Evolutionary conservation across 2,888 invertebrate genomes (phyloP).

Genomic region (Lasioglossum figueresi): DNA sequence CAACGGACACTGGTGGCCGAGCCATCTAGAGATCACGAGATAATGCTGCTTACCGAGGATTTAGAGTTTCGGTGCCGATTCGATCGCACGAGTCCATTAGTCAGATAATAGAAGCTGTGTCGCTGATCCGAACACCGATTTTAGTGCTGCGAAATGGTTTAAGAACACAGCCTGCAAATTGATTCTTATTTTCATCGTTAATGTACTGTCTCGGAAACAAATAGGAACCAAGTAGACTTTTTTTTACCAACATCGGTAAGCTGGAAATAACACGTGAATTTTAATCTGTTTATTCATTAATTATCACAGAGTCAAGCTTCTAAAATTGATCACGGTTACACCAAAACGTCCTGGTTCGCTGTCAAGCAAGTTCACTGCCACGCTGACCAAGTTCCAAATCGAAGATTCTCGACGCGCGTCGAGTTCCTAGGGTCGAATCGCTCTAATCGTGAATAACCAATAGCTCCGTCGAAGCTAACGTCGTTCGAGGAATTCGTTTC

Average conservation of each 20-base stretch:
- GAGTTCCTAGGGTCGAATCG: background rate
- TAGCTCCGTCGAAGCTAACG: background rate
- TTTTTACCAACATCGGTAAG: too few species aligned
- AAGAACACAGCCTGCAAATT: background rate
- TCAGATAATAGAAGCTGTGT: background rate
- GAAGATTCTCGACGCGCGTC: background rate
- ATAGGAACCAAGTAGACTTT: too few species aligned
- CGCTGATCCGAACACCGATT: background rate
- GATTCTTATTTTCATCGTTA: background rate
- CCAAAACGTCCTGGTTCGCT: background rate
- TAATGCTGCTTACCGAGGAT: conserved; percentile 20
- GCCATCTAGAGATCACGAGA: conserved; percentile 7
- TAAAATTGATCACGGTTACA: background rate
- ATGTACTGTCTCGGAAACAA: background rate
- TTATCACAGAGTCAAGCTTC: too few species aligned
- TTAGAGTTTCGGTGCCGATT: conserved; percentile 5
- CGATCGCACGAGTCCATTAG: background rate
- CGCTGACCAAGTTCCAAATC: background rate
- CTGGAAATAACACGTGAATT: too few species aligned
- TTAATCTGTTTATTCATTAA: too few species aligned
- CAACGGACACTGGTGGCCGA: conserved; percentile 13
- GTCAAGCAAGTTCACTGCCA: conserved; percentile 14
- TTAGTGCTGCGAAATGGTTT: background rate
- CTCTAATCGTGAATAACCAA: conserved; percentile 7
- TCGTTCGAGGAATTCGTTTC: background rate